A percentile compares a stretch with the other conserved stretches of the same genome.
These are phyloP conservation scores for Aurelia sp. DNA, from an alignment of 30 jellyfish, hydroid and myxozoan species.

Conservation along the genomic window DNA sequence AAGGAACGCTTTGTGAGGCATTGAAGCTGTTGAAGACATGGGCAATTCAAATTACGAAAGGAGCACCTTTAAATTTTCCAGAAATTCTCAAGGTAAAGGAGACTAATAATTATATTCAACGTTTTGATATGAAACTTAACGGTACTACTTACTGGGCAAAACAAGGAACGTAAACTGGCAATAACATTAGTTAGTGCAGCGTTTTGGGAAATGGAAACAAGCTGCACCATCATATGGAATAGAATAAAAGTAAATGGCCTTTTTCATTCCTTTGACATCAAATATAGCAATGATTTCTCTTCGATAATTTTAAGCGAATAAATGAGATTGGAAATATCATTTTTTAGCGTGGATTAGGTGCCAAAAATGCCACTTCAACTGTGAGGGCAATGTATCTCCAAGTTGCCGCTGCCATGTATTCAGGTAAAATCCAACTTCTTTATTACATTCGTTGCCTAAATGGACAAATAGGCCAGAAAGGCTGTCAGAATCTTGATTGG, in stretches of 20 bases:
- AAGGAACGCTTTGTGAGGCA: conserved; percentile 79
- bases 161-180: too few relatives aligned
- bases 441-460: background rate
- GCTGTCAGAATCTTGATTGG: too few relatives aligned
- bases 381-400: conserved; percentile 77
- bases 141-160: too few relatives aligned
- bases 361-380: conserved; percentile 68
- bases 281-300: too few relatives aligned
- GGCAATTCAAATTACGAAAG: conserved; percentile 54
- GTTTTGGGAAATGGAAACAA: too few relatives aligned
- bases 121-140: background rate
- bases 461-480: too few relatives aligned
- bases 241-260: too few relatives aligned
- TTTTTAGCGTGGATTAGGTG: conserved; percentile 66
- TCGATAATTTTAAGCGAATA: too few relatives aligned
- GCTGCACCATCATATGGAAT: too few relatives aligned
- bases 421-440: conserved; percentile 50
- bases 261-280: too few relatives aligned
- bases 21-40: conserved; percentile 69
- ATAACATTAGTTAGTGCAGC: too few relatives aligned
- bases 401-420: conserved; percentile 76
- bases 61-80: conserved; percentile 72
- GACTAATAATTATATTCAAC: background rate
- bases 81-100: conserved; percentile 72
- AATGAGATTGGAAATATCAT: too few relatives aligned